These are phyloP conservation scores for Troilus luridus DNA, from an alignment of 2,888 invertebrate species.

Conservation along the genomic window DNA sequence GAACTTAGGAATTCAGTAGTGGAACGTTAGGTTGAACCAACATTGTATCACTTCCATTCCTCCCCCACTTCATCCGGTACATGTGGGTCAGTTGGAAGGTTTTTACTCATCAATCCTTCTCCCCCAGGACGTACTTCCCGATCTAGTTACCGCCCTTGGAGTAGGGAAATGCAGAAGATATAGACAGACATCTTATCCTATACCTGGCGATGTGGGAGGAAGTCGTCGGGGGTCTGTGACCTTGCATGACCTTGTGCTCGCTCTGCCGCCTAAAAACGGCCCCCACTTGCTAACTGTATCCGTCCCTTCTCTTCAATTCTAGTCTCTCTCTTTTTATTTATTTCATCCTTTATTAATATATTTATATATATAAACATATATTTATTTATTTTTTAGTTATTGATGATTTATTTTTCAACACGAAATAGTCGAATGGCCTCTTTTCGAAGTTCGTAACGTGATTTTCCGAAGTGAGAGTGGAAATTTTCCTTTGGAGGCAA, in stretches of 20 bases:
- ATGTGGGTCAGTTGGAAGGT: not conserved
- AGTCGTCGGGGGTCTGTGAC: not conserved
- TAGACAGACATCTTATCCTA: not conserved
- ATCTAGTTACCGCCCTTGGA: not conserved
- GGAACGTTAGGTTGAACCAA: not conserved
- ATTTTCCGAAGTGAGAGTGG: constrained; percentile 8
- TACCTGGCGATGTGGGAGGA: constrained; percentile 44
- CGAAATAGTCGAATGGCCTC: not conserved
- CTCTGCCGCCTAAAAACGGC: constrained; percentile 32
- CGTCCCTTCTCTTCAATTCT: constrained; percentile 9
- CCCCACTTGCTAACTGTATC: constrained; percentile 27
- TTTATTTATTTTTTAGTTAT: not conserved
- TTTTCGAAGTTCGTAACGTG: not conserved
- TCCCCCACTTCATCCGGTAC: not conserved
- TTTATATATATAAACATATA: not conserved
- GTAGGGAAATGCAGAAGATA: not conserved
- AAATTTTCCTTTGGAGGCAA: constrained; percentile 13
- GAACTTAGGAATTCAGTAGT: not conserved
- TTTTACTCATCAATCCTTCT: not conserved
- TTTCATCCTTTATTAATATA: not conserved
- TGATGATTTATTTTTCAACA: not conserved
- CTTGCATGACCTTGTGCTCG: constrained; percentile 37
- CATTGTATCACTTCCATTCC: too few species aligned
- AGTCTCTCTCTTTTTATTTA: constrained; percentile 50
- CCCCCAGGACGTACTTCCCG: not conserved